Evolutionary conservation across 2,113 vertebrate species (phyloP), one percentile per base, ranked within the genome.

Genomic region (Erythrocercus mccallii): DNA sequence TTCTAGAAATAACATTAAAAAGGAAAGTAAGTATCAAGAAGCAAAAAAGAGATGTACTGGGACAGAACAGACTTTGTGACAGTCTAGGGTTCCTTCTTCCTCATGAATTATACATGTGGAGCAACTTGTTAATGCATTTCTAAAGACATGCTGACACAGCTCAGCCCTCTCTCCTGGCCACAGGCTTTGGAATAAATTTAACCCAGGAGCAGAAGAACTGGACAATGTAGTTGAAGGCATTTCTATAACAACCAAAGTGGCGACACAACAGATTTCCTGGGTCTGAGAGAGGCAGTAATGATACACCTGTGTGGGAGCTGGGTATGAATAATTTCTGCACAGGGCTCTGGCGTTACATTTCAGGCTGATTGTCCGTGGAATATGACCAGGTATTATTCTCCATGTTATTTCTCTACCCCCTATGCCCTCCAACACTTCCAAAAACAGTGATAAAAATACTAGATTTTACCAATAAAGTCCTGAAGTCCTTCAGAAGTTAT

Each of bases 261-360:
- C 12, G 22, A 24, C 53, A 73, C 38, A 45, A 31, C 31, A 86
- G 94, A 87, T 87, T 94, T 93, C 48, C 85, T 65, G 84, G 70
- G 21, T 27, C 14, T 15, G 47, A 4, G 37, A 61, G 86, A 56
- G 58, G 66, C n/a, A 47, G 96, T 82, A 94, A 96, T 19, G 88
- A 50, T 25, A 94, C 84, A 96, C 92, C 88, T n/a, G 62, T 18
- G 4, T 28, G 56, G 86, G 38, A 85, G 54, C 54, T 86, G 8
- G 5, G 64, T 92, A 92, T 97, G 84, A 97, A 96, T 97, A 96
- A 97, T 96, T 97, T 90, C 96, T 97, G 68, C 35, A 13, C 72
- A 71, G 79, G 56, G 66, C 74, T 37, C 62, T 81, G 89, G 97
- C 13, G 0, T 96, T 96, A 51, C 76, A 58, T 97, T 96, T 96